Evolutionary conservation across 2,888 invertebrate genomes (phyloP), one percentile per base, ranked within the genome.

Genomic region (Morpho helenor): DNA sequence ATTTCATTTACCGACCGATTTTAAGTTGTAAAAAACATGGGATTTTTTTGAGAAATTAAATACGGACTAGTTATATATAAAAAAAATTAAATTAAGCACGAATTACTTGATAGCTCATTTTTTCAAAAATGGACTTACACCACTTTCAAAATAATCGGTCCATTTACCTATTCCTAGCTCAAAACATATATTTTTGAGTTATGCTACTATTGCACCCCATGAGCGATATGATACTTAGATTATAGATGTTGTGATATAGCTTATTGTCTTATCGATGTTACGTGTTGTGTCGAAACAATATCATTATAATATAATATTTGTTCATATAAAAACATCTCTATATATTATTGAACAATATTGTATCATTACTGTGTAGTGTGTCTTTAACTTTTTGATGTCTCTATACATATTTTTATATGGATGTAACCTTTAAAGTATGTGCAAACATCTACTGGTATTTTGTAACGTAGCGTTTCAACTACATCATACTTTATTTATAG

Each of bases 351-450:
- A 60, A 54, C 56, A 40, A 44, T 66, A 57, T 67, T 66, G 58
- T 66, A 61, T 69, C 55, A 67, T 68, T 66, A 60, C 62, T 63
- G 59, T 60, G 61, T 68, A 70, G 66, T 61, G 62, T 78, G 67
- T 78, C 77, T 66, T 82, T 80, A 75, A 77, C 77, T 82, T 82
- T 82, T 82, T 77, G 78, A 79, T 79, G 79, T 79, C 57, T 65
- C 69, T 73, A 66, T 73, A 71, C 70, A 71, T 73, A 71, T 74
- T 74, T 75, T 74, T 74, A 72, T 72, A 75, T 71, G 68, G 59
- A 69, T 64, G 66, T 72, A 71, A 66, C 63, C 50, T 64, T 61
- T 62, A 58, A 64, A 53, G 55, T 59, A 57, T 63, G 63, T 62
- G 57, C 62, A 57, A 56, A 49, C 52, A 60, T 41, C 44, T 52